These are phyloP conservation scores for Hylaeus anthracinus DNA, from an alignment of 1,140 invertebrate species.

Conservation along the genomic window DNA sequence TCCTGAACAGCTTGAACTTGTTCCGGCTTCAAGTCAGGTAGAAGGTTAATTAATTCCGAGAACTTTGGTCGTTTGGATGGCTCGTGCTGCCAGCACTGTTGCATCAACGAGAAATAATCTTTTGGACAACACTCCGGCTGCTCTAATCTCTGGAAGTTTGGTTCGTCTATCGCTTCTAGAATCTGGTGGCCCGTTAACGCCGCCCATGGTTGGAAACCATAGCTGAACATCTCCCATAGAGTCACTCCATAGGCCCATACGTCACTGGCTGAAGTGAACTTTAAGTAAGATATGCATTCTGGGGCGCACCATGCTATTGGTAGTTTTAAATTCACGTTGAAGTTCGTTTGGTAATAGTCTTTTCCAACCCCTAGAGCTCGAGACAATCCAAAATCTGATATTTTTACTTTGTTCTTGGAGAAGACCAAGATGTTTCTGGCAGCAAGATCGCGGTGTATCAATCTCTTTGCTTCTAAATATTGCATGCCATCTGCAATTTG, in stretches of 20 bases:
- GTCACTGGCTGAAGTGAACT: slow-evolving; percentile 97
- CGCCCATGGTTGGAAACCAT: slow-evolving; percentile 98
- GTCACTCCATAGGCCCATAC: slow-evolving; percentile 99
- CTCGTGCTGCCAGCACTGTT: slow-evolving; percentile 97
- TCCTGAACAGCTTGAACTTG: slow-evolving; percentile 91
- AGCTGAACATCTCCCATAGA: slow-evolving; percentile 99
- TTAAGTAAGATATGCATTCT: slow-evolving; percentile 97
- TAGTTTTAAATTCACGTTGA: slow-evolving; percentile 98
- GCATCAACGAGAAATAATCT: slow-evolving; percentile 96
- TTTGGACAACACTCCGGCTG: slow-evolving; percentile 97
- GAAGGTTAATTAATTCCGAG: slow-evolving; percentile 88
- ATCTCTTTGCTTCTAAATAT: slow-evolving; percentile 95
- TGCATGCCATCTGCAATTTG: slow-evolving; percentile 98
- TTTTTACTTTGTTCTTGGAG: slow-evolving; percentile 97
- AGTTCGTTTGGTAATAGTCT: slow-evolving; percentile 99
- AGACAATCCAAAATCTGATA: slow-evolving; percentile 98
- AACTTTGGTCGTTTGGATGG: slow-evolving; percentile 94
- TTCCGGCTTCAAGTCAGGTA: slow-evolving; percentile 95
- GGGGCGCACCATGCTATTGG: slow-evolving; percentile 99
- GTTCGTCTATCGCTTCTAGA: slow-evolving; percentile 96
- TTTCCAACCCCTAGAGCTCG: slow-evolving; percentile 97
- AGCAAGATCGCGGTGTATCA: slow-evolving; percentile 97
- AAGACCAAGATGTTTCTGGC: slow-evolving; percentile 98
- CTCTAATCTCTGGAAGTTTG: slow-evolving; percentile 93
- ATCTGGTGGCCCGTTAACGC: slow-evolving; percentile 97